phyloP scores from a whole-genome alignment of 2,797 vertebrate genomes.

The Triplophysa bombifrons region DNA sequence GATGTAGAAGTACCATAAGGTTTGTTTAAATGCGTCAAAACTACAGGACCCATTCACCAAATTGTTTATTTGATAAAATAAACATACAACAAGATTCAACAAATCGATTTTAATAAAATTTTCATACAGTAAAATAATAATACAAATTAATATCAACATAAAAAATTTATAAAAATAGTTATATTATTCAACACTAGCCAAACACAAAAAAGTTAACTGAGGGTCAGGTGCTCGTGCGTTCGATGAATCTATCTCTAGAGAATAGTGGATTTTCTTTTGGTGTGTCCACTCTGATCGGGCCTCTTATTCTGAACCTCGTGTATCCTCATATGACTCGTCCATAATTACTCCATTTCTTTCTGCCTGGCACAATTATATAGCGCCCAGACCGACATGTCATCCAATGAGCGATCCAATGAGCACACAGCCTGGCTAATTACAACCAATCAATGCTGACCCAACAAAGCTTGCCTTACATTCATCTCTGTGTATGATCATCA shows the following conservation, averaged over 20 bases:
- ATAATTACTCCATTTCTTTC: conserved; percentile 38
- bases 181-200: too few relatives aligned
- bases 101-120: too few relatives aligned
- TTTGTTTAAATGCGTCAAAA: too few relatives aligned
- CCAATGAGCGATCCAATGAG: neutral
- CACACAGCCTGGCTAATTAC: conserved; percentile 6
- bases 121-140: too few relatives aligned
- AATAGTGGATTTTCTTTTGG: conserved; percentile 19
- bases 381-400: neutral
- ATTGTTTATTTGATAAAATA: too few relatives aligned
- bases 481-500: neutral
- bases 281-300: conserved; percentile 17
- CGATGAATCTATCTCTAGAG: neutral
- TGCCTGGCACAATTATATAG: conserved; percentile 29
- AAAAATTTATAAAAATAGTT: too few relatives aligned
- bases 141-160: too few relatives aligned
- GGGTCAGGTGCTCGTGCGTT: too few relatives aligned
- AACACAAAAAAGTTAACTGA: too few relatives aligned
- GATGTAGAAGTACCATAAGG: too few relatives aligned
- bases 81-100: too few relatives aligned
- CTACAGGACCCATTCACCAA: too few relatives aligned
- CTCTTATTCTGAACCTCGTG: neutral
- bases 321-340: conserved; percentile 10
- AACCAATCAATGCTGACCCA: conserved; percentile 7
- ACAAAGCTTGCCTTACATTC: neutral